phyloP scores from a whole-genome alignment of 2,797 vertebrate genomes.

The Smutsia gigantea region DNA sequence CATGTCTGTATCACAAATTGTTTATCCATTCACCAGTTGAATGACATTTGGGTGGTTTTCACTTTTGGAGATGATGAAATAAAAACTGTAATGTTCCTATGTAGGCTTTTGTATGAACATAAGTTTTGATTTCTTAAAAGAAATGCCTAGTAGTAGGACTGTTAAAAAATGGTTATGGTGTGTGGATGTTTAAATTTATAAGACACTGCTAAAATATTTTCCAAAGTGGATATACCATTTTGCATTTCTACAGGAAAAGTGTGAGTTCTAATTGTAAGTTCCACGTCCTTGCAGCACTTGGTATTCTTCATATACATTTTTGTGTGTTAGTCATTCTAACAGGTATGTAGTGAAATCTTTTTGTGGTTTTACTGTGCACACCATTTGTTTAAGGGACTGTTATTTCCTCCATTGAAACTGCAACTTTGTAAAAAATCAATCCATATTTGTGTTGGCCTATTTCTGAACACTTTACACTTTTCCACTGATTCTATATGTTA shows the following conservation, averaged over 20 bases:
- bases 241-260: neutral
- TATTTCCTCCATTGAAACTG: neutral
- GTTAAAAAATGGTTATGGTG: neutral
- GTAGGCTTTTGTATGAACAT: neutral
- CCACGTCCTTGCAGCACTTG: neutral
- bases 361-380: neutral
- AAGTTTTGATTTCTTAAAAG: conserved; percentile 13
- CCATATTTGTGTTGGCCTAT: neutral
- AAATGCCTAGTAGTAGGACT: neutral
- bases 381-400: neutral
- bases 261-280: neutral
- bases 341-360: neutral
- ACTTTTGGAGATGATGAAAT: neutral
- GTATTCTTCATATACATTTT: neutral
- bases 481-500: neutral
- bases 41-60: neutral
- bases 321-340: neutral
- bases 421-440: neutral
- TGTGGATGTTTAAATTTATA: neutral
- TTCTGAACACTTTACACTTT: neutral
- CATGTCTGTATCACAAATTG: neutral
- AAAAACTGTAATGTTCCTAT: neutral
- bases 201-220: conserved; percentile 13
- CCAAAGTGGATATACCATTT: neutral
- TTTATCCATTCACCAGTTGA: neutral